Conservation (phyloP, 2,113 vertebrate species). For the Thamnophis sirtalis region DNA sequence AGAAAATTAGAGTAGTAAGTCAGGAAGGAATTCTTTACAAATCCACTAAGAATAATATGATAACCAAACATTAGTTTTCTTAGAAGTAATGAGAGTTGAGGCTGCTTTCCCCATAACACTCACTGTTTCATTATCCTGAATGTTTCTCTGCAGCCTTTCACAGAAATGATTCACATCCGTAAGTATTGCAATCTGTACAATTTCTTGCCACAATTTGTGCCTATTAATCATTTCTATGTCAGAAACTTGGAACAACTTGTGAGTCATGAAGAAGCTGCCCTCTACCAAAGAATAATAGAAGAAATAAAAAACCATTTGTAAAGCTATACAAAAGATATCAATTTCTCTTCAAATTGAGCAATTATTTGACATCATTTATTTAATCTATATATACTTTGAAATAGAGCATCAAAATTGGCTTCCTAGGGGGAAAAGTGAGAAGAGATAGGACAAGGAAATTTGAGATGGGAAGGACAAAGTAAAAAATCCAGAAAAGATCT, state of each 20-base stretch:
- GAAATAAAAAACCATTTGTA: background rate
- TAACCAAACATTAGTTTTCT: background rate
- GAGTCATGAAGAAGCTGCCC: background rate
- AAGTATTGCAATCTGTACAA: background rate
- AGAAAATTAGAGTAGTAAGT: background rate
- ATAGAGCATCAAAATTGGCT: background rate
- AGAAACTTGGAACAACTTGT: background rate
- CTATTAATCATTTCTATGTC: background rate
- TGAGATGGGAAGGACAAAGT: background rate
- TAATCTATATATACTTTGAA: background rate
- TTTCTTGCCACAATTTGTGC: background rate
- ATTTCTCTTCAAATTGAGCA: background rate
- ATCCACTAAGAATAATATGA: background rate
- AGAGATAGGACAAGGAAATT: background rate
- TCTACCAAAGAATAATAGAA: background rate
- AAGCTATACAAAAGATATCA: background rate
- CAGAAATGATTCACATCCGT: background rate
- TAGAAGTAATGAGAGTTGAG: background rate
- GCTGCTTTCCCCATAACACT: background rate
- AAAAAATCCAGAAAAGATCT: background rate
- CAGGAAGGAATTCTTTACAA: background rate
- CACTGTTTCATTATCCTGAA: background rate
- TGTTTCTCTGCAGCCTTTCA: background rate
- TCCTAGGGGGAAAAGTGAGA: background rate
- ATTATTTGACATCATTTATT: slow-evolving; percentile 2